Evolutionary conservation across 2,888 invertebrate genomes (phyloP).

Genomic region (Amiota communis): DNA sequence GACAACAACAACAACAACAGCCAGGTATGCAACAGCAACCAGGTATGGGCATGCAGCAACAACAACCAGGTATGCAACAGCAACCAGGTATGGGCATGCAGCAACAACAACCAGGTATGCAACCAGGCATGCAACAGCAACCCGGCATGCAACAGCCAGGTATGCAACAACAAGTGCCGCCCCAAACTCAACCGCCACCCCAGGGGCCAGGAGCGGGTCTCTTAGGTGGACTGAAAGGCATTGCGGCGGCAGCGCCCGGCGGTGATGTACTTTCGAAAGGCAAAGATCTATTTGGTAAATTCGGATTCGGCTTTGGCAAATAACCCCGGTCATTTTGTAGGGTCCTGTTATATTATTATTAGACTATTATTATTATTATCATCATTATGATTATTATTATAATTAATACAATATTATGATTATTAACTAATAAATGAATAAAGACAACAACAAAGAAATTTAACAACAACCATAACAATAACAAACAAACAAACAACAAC

Average conservation of each 20-base stretch:
- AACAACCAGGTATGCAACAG: constrained; percentile 31
- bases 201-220: constrained; percentile 83
- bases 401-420: constrained; percentile 50
- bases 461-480: constrained; percentile 28
- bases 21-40: constrained; percentile 71
- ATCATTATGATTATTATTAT: constrained; percentile 51
- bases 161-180: constrained; percentile 74
- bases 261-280: constrained; percentile 93
- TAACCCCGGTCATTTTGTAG: constrained; percentile 75
- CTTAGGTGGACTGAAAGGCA: constrained; percentile 91
- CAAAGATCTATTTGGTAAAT: constrained; percentile 86
- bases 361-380: constrained; percentile 64
- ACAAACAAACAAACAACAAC: constrained; percentile 23
- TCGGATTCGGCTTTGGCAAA: constrained; percentile 92
- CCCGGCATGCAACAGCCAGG: constrained; percentile 42
- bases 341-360: constrained; percentile 68
- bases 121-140: constrained; percentile 39
- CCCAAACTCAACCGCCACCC: constrained; percentile 71
- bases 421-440: constrained; percentile 41
- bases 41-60: constrained; percentile 42
- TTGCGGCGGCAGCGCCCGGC: constrained; percentile 88
- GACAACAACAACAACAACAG: constrained; percentile 65
- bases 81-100: constrained; percentile 28
- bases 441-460: constrained; percentile 25
- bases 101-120: constrained; percentile 53